Conservation (phyloP, 2,797 vertebrate genomes). For the Dendrocincla tyrannina region DNA sequence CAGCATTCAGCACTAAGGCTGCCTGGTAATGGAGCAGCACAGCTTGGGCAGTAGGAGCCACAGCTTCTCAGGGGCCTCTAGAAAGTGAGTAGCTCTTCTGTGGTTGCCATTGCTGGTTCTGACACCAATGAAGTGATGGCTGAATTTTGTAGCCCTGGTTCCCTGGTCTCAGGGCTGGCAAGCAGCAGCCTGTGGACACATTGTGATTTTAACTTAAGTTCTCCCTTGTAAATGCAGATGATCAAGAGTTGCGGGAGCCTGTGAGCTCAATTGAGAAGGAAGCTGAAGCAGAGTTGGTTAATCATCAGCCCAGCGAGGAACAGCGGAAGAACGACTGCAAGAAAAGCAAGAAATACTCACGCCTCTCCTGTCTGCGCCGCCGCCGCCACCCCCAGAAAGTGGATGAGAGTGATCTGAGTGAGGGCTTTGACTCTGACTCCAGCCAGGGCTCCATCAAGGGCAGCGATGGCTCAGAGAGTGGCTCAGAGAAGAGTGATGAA, state of each 20-base stretch:
- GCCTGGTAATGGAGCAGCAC: not conserved
- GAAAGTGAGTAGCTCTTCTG: not conserved
- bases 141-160: not conserved
- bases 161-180: not conserved
- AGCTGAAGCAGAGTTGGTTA: not conserved
- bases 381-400: slow-evolving; percentile 86
- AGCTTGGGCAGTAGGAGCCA: not conserved
- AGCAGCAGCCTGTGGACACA: not conserved
- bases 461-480: slow-evolving; percentile 84
- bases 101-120: not conserved
- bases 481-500: slow-evolving; percentile 86
- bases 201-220: not conserved
- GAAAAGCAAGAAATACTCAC: slow-evolving; percentile 88
- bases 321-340: slow-evolving; percentile 68
- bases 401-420: slow-evolving; percentile 95
- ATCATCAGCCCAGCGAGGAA: slow-evolving; percentile 56
- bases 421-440: slow-evolving; percentile 89
- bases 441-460: slow-evolving; percentile 76
- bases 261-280: slow-evolving; percentile 77
- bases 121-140: not conserved
- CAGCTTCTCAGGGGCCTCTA: not conserved
- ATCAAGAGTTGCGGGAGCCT: slow-evolving; percentile 79
- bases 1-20: not conserved
- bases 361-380: slow-evolving; percentile 89
- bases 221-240: slow-evolving; percentile 75